Conservation (phyloP, 2,797 vertebrate species). For the Rousettus madagascariensis region DNA sequence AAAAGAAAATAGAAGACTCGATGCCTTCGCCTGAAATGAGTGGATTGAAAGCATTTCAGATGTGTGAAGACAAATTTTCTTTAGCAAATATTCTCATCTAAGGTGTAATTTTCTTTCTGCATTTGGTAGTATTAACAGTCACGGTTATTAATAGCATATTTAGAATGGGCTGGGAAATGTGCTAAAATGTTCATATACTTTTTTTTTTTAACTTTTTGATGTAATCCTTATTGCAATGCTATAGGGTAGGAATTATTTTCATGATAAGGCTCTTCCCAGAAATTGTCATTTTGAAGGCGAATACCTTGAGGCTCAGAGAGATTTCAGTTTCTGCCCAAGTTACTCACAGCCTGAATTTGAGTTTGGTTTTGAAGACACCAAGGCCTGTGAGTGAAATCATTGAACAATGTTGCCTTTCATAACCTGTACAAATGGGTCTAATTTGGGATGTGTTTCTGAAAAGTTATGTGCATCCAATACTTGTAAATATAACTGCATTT, state of each 20-base stretch:
- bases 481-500: not conserved
- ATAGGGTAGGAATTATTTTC: not conserved
- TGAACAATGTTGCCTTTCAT: not conserved
- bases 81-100: constrained; percentile 11
- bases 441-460: not conserved
- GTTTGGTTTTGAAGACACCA: not conserved
- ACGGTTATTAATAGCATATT: not conserved
- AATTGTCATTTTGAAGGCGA: not conserved
- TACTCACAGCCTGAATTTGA: not conserved
- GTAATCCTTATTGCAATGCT: not conserved
- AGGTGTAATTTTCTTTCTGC: not conserved
- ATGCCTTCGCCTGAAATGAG: not conserved
- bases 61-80: not conserved
- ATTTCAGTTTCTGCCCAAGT: not conserved
- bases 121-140: not conserved
- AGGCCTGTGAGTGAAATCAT: not conserved
- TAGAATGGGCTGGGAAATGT: not conserved
- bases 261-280: not conserved
- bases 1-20: not conserved
- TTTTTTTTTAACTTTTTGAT: not conserved
- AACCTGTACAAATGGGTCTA: not conserved
- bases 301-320: not conserved
- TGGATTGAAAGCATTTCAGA: not conserved
- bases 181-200: not conserved
- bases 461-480: not conserved